A percentile compares a stretch with the other conserved stretches of the same genome.
Evolutionary conservation across 2,888 invertebrate species (phyloP).

Genomic region (Dendrolimus houi): DNA sequence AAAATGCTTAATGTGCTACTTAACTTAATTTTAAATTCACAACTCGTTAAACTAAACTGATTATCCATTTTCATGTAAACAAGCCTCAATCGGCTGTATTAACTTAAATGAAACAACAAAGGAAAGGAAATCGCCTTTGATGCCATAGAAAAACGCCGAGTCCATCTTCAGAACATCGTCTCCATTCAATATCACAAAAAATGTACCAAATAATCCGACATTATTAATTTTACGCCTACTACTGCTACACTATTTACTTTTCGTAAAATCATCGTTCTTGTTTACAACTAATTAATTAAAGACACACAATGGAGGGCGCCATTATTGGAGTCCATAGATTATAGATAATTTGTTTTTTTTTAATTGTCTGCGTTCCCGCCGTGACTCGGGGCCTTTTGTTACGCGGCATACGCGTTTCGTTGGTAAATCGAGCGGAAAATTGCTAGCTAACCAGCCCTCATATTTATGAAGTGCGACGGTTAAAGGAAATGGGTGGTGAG

Average conservation of each 20-base stretch:
- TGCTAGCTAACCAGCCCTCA: conserved; percentile 45
- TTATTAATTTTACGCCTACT: conserved; percentile 59
- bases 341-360: conserved; percentile 35
- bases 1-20: too few relatives aligned
- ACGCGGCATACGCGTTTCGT: conserved; percentile 51
- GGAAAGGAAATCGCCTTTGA: conserved; percentile 40
- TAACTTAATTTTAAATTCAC: too few relatives aligned
- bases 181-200: conserved; percentile 30
- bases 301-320: conserved; percentile 46
- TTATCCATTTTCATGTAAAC: not conserved
- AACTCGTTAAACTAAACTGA: not conserved
- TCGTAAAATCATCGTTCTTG: conserved; percentile 70
- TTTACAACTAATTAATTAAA: conserved; percentile 73
- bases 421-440: conserved; percentile 72
- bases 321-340: conserved; percentile 34
- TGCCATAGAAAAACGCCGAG: conserved; percentile 23
- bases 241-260: conserved; percentile 66
- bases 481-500: conserved; percentile 3
- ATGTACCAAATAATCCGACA: conserved; percentile 47
- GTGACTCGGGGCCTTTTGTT: conserved; percentile 48
- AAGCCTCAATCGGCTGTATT: conserved; percentile 16
- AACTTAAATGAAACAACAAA: conserved; percentile 41
- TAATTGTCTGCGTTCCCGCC: conserved; percentile 49
- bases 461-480: conserved; percentile 25
- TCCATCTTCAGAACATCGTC: conserved; percentile 27